Base-by-base conservation (phyloP, 53 echinoderm and acorn worm genomes). In the Luidia sarsii region DNA sequence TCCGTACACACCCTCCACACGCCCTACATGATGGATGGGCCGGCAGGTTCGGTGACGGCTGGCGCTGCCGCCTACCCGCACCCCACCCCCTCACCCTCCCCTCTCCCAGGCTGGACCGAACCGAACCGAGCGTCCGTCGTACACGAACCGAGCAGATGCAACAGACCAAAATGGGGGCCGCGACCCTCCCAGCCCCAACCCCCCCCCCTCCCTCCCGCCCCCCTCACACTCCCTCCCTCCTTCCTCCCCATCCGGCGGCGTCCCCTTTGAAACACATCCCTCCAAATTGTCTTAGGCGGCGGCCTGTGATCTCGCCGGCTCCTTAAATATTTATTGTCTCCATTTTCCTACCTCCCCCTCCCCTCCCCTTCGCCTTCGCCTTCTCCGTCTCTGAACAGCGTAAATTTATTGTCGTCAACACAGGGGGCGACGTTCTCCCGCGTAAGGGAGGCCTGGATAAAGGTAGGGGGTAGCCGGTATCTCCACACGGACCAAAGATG, bases 241-340 rank as follows among this genome's bases (percentile, higher is more conserved):
- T 36, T 43, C 28, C 24, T 36, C 9, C 1, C 20, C 15, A 7
- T 30, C 52, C 37, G 59, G 41, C 31, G 41, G 77, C 41, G 18
- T 43, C 60, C n/a, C n/a, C 77, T 77, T 77, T 77, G 77, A 77
- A 55, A 74, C 46, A 57, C 74, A 57, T 74, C 56, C 74, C 38
- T 37, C 74, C 74, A 74, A 74, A 74, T 74, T 74, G 74, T 74
- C 60, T 77, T 77, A 60, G 4, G 45, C 77, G 46, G 61, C 61
- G 77, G n/a, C 60, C 77, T 77, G 29, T 61, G 77, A 77, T 77
- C 77, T 77, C 25, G 57, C 77, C 77, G 77, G 28, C 77, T 77
- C 20, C 77, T 77, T 77, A 60, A 77, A 77, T 60, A 77, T 77
- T 77, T 77, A 77, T 77, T 77, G 77, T 77, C 60, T 77, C 77